Conservation (phyloP, 2,888 invertebrate genomes). For the Leucoma salicis region DNA sequence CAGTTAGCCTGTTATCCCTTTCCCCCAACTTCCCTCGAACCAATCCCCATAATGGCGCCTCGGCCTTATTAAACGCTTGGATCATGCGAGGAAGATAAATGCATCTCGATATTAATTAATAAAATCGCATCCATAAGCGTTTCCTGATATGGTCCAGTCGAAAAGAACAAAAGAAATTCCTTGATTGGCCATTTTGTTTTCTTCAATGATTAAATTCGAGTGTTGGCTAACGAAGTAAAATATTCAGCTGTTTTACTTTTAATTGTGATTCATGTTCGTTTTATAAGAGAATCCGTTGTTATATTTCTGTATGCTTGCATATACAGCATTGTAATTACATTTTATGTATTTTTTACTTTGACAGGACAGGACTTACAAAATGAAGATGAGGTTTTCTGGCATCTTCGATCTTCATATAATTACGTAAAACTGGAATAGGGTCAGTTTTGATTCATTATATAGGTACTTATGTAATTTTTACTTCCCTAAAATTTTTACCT, state of each 20-base stretch:
- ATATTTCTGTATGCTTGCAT: constrained; percentile 21
- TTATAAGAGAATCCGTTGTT: constrained; percentile 19
- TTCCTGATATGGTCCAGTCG: constrained; percentile 34
- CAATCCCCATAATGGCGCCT: constrained; percentile 57
- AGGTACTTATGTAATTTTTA: too few relatives aligned
- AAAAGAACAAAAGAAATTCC: constrained; percentile 41
- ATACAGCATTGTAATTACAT: too few relatives aligned
- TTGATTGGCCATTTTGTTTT: constrained; percentile 48
- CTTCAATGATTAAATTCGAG: constrained; percentile 30
- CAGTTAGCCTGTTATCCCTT: constrained; percentile 39
- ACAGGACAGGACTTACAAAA: too few relatives aligned
- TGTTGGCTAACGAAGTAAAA: constrained; percentile 35
- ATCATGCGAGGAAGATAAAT: constrained; percentile 72
- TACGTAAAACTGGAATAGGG: too few relatives aligned
- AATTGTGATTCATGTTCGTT: constrained; percentile 42
- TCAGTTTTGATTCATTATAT: too few relatives aligned
- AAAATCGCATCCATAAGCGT: constrained; percentile 68
- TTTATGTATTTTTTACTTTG: too few relatives aligned
- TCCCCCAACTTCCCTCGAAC: constrained; percentile 51
- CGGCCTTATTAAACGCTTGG: constrained; percentile 66
- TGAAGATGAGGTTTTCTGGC: too few relatives aligned
- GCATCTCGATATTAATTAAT: constrained; percentile 75
- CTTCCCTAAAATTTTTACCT: too few relatives aligned
- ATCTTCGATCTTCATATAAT: too few relatives aligned
- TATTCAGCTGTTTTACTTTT: constrained; percentile 33